Conservation (phyloP, 2,797 vertebrate species). For the Kryptolebias ocellatus region DNA sequence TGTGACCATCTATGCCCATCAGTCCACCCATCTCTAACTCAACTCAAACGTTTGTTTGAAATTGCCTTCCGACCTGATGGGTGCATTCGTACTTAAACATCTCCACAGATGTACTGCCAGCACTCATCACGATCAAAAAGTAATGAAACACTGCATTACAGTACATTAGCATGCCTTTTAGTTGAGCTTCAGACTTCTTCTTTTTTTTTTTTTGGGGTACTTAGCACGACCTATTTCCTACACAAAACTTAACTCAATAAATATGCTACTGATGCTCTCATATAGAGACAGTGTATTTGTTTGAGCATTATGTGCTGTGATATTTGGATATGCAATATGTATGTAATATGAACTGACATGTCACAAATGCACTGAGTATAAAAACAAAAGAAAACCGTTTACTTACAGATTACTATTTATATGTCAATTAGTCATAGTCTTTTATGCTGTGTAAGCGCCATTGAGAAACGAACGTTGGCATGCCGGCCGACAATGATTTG, state of each 20-base stretch:
- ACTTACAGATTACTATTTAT: constrained; percentile 8
- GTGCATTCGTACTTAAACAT: constrained; percentile 61
- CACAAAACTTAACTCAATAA: constrained; percentile 3
- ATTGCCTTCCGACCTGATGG: constrained; percentile 52
- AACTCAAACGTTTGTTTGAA: constrained; percentile 15
- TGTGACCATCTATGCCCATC: constrained; percentile 29
- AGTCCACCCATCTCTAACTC: constrained; percentile 39
- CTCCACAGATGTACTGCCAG: constrained; percentile 64
- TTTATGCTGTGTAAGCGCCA: neutral
- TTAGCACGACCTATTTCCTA: constrained; percentile 8
- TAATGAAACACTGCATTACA: constrained; percentile 64
- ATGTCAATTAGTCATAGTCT: neutral
- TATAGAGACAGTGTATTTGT: neutral
- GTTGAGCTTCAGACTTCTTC: constrained; percentile 19
- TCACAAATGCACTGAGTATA: too few relatives aligned
- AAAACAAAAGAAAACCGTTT: too few relatives aligned
- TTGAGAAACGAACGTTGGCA: neutral
- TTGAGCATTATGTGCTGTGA: constrained; percentile 1
- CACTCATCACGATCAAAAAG: constrained; percentile 65
- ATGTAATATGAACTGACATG: too few relatives aligned
- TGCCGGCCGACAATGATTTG: neutral
- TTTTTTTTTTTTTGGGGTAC: constrained; percentile 12
- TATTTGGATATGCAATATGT: neutral
- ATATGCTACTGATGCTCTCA: neutral
- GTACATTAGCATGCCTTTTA: constrained; percentile 48